Conservation (phyloP, 2,797 vertebrate genomes). For the Vireo griseus region DNA sequence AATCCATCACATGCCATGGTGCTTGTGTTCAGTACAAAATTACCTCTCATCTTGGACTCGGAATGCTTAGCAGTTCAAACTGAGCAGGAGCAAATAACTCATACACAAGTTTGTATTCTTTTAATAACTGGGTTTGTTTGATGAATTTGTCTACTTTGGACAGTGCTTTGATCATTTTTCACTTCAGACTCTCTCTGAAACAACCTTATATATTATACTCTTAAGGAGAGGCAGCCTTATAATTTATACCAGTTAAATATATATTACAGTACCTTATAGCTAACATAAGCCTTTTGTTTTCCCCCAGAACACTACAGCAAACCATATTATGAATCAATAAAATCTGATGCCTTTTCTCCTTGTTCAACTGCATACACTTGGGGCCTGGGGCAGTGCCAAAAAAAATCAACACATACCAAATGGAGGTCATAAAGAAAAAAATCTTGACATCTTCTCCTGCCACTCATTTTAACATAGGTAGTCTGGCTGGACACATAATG, state of each 20-base stretch:
- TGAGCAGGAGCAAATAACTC: constrained; percentile 26
- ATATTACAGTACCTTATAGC: background rate
- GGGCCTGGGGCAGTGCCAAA: constrained; percentile 30
- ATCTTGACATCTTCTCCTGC: constrained; percentile 28
- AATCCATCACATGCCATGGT: background rate
- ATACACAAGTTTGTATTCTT: background rate
- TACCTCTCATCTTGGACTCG: background rate
- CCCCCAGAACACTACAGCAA: background rate
- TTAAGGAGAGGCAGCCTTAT: constrained; percentile 8
- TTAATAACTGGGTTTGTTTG: constrained; percentile 34
- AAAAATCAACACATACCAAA: constrained; percentile 40
- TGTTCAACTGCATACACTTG: background rate
- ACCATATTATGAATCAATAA: constrained; percentile 39
- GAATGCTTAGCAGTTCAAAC: constrained; percentile 19
- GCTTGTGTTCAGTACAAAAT: constrained; percentile 4
- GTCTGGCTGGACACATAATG: background rate
- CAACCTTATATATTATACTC: constrained; percentile 15
- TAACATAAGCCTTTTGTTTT: constrained; percentile 58
- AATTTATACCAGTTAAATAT: constrained; percentile 49
- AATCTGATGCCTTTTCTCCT: constrained; percentile 27
- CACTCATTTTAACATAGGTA: constrained; percentile 38
- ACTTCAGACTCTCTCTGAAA: constrained; percentile 23
- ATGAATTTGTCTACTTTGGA: constrained; percentile 37
- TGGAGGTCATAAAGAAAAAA: constrained; percentile 42
- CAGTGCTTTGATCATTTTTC: constrained; percentile 22